Evolutionary conservation across 2,113 vertebrate genomes (phyloP).

Genomic region (Psophia crepitans): DNA sequence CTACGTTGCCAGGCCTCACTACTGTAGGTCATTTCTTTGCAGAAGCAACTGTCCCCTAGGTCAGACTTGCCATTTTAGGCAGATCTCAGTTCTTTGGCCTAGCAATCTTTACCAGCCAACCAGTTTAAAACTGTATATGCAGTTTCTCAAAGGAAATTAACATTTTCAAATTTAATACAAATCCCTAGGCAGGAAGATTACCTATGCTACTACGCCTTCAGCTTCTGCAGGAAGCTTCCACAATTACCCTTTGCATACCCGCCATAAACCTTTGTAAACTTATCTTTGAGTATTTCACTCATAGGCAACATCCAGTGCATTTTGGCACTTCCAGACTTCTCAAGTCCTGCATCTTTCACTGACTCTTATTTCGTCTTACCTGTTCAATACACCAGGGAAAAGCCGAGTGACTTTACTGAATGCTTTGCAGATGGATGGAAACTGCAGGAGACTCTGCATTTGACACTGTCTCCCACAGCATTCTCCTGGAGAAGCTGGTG

Average conservation of each 20-base stretch:
- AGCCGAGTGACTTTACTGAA: background rate
- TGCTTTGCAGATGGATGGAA: background rate
- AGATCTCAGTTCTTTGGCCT: background rate
- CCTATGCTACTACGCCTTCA: background rate
- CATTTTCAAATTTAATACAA: background rate
- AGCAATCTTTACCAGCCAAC: background rate
- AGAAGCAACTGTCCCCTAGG: background rate
- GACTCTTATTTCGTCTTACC: background rate
- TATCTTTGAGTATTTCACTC: background rate
- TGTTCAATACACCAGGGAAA: background rate
- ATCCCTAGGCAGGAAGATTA: background rate
- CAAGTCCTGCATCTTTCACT: background rate
- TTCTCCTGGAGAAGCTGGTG: no score
- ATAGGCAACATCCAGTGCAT: background rate
- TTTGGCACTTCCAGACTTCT: background rate
- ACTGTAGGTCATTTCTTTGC: background rate
- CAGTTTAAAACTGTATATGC: background rate
- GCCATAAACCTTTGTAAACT: background rate
- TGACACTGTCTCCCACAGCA: no score
- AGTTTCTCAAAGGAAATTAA: background rate
- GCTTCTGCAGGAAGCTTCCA: background rate
- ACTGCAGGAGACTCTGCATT: background rate
- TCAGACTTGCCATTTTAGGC: background rate
- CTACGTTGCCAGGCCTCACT: background rate
- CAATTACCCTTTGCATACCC: background rate